These are phyloP conservation scores for Lophura nycthemera DNA, from an alignment of 2,113 vertebrate genomes.

Conservation along the genomic window DNA sequence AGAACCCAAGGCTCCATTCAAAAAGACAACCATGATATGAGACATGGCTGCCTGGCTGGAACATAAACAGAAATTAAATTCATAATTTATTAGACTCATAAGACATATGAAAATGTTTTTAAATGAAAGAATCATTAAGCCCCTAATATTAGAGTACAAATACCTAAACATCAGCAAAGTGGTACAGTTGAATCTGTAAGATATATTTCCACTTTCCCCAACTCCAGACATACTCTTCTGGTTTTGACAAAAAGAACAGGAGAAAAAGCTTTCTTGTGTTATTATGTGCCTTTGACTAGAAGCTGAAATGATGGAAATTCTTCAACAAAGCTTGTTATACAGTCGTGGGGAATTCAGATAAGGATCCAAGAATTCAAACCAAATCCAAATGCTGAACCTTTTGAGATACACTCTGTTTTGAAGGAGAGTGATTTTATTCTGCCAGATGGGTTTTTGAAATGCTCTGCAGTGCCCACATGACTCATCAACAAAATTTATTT, in stretches of 20 bases:
- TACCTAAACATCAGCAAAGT: not conserved
- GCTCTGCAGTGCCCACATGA: constrained; percentile 46
- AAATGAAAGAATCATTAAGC: not conserved
- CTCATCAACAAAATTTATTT: constrained; percentile 67
- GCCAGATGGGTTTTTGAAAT: constrained; percentile 67
- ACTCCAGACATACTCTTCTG: not conserved
- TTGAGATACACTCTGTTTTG: constrained; percentile 40
- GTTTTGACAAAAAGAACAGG: not conserved
- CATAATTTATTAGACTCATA: not conserved
- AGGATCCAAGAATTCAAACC: constrained; percentile 64
- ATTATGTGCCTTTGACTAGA: constrained; percentile 25
- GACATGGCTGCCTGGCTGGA: not conserved
- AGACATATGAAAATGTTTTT: not conserved
- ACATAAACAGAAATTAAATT: not conserved
- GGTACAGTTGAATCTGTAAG: not conserved
- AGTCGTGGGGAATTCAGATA: constrained; percentile 39
- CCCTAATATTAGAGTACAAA: not conserved
- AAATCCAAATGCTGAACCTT: constrained; percentile 61
- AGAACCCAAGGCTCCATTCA: not conserved
- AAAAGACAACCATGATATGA: not conserved
- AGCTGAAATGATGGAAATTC: constrained; percentile 7
- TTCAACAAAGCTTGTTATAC: constrained; percentile 28
- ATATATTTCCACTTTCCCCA: not conserved
- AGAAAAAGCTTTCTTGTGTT: constrained; percentile 12
- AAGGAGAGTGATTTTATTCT: constrained; percentile 60